phyloP scores from a whole-genome alignment of 2,113 vertebrate genomes.

The Pionites leucogaster region DNA sequence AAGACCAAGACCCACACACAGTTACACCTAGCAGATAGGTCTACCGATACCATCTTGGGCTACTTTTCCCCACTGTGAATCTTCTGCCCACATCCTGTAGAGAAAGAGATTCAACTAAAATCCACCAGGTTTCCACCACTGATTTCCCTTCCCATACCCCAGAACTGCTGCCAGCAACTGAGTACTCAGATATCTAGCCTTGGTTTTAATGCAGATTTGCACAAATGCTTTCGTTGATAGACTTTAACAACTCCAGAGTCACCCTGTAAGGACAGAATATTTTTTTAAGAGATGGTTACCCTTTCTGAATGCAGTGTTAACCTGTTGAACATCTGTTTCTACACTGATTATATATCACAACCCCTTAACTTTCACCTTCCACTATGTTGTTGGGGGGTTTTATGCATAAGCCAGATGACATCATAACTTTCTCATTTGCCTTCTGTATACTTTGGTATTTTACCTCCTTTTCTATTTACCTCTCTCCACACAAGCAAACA shows the following conservation, averaged over 20 bases:
- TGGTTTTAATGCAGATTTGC: background rate
- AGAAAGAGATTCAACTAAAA: background rate
- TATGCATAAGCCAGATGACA: background rate
- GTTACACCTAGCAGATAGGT: background rate
- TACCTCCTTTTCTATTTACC: background rate
- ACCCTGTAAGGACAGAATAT: background rate
- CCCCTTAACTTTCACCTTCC: background rate
- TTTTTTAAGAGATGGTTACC: background rate
- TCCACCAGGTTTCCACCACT: background rate
- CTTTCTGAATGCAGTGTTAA: background rate
- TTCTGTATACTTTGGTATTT: background rate
- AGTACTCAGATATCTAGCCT: background rate
- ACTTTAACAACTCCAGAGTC: background rate
- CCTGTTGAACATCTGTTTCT: background rate
- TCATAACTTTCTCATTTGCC: background rate
- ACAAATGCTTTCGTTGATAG: constrained; percentile 14
- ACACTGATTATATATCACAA: background rate
- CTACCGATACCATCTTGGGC: background rate
- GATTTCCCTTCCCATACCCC: background rate
- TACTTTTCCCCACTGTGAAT: background rate
- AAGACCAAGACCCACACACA: background rate
- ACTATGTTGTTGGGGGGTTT: background rate
- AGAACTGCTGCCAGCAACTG: background rate
- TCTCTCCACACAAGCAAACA: background rate
- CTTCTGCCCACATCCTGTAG: background rate